phyloP scores from a whole-genome alignment of 2,888 invertebrate genomes.

The Harpalus rubripes region DNA sequence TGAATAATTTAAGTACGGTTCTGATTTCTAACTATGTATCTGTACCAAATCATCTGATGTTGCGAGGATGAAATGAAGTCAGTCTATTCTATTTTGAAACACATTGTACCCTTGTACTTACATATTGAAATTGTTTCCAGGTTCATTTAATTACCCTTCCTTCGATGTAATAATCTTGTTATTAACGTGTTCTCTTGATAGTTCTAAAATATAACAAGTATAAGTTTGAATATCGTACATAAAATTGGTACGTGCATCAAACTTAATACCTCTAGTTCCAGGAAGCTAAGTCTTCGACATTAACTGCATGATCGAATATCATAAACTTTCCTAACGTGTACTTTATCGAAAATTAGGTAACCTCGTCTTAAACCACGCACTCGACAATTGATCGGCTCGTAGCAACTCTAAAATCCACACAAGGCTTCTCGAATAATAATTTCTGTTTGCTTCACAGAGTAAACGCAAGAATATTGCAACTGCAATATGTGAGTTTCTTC shows the following conservation, averaged over 20 bases:
- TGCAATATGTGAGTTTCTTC: too few relatives aligned
- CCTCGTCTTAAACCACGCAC: neutral
- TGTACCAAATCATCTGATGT: too few relatives aligned
- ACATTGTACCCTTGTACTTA: too few relatives aligned
- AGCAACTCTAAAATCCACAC: too few relatives aligned
- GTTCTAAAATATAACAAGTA: neutral
- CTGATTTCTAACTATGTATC: too few relatives aligned
- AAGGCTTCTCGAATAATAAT: too few relatives aligned
- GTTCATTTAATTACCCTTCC: neutral
- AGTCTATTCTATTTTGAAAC: too few relatives aligned
- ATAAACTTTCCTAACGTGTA: neutral
- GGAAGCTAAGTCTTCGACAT: neutral
- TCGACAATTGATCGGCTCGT: neutral
- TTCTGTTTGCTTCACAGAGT: too few relatives aligned
- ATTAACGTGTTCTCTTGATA: neutral
- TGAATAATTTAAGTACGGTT: too few relatives aligned
- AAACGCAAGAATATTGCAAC: too few relatives aligned
- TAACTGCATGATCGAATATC: constrained; percentile 13
- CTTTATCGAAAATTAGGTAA: neutral
- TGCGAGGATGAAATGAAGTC: too few relatives aligned
- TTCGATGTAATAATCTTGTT: neutral
- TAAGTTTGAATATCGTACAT: constrained; percentile 7
- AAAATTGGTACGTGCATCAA: constrained; percentile 7
- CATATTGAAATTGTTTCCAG: too few relatives aligned
- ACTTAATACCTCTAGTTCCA: neutral